Conservation (phyloP, 2,888 invertebrate species). For the Heliconius ismenius region DNA sequence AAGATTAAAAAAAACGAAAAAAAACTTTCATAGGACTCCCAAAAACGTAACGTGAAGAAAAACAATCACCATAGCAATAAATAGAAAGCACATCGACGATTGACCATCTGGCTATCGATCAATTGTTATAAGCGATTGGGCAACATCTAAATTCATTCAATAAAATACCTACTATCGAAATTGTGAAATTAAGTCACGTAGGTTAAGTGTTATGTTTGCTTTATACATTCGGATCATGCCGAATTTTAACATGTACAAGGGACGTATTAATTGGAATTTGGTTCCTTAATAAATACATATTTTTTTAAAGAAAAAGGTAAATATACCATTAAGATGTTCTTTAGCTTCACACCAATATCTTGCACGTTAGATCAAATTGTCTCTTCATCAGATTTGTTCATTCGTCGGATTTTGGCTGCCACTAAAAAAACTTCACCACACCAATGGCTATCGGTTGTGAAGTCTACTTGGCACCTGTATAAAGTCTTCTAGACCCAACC, state of each 20-base stretch:
- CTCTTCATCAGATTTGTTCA: too few species aligned
- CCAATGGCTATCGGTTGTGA: too few species aligned
- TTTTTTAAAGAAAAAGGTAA: too few species aligned
- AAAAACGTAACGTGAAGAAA: background rate
- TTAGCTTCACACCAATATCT: too few species aligned
- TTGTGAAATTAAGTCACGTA: constrained; percentile 40
- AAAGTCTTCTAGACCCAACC: too few species aligned
- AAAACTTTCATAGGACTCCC: background rate
- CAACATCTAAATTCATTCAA: constrained; percentile 33
- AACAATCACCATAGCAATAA: constrained; percentile 19
- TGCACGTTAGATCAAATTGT: too few species aligned
- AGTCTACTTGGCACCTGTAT: too few species aligned
- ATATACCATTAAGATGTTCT: too few species aligned
- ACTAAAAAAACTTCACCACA: too few species aligned
- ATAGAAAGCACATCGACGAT: constrained; percentile 8
- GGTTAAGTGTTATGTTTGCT: constrained; percentile 15
- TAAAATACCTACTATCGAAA: constrained; percentile 6
- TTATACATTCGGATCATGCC: constrained; percentile 1
- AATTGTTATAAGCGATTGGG: constrained; percentile 26
- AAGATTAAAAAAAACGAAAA: too few species aligned
- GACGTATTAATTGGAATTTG: background rate
- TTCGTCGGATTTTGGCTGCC: too few species aligned
- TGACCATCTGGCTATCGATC: constrained; percentile 18
- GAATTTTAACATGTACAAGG: constrained; percentile 3
- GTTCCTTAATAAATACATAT: background rate